These are phyloP conservation scores for Volucella inanis DNA, from an alignment of 2,888 invertebrate species.

Conservation along the genomic window DNA sequence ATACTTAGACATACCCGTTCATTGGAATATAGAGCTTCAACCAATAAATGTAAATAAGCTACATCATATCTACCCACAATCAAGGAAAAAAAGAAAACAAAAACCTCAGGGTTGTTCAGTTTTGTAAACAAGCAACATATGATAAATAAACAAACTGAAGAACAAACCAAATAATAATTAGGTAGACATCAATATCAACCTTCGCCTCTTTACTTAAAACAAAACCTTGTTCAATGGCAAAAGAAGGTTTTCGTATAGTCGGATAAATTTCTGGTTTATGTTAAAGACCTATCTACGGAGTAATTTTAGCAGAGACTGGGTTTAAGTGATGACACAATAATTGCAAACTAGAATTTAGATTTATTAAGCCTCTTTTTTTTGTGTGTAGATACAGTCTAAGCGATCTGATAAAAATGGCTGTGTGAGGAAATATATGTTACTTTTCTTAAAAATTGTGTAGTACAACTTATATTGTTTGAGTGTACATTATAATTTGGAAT, in stretches of 20 bases:
- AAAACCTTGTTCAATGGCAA: neutral
- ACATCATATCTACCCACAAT: too few relatives aligned
- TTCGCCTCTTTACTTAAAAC: slow-evolving; percentile 4
- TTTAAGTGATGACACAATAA: slow-evolving; percentile 22
- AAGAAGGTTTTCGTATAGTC: neutral
- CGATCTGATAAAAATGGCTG: too few relatives aligned
- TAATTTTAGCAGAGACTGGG: neutral
- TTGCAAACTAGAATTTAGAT: slow-evolving; percentile 21
- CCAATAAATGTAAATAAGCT: too few relatives aligned
- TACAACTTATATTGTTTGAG: too few relatives aligned
- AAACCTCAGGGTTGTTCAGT: slow-evolving; percentile 20
- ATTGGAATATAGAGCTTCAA: too few relatives aligned
- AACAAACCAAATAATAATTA: slow-evolving; percentile 1
- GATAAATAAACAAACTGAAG: slow-evolving; percentile 7
- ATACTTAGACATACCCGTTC: too few relatives aligned
- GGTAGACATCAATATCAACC: neutral
- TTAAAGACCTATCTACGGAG: neutral
- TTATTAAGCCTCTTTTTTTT: neutral
- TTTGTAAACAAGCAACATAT: slow-evolving; percentile 24
- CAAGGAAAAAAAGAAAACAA: neutral
- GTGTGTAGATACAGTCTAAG: too few relatives aligned
- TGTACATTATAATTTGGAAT: too few relatives aligned
- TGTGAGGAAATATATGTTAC: too few relatives aligned
- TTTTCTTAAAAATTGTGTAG: too few relatives aligned
- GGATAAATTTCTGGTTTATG: slow-evolving; percentile 4